phyloP scores from a whole-genome alignment of 2,888 invertebrate species.

The Cartodere bifasciata region DNA sequence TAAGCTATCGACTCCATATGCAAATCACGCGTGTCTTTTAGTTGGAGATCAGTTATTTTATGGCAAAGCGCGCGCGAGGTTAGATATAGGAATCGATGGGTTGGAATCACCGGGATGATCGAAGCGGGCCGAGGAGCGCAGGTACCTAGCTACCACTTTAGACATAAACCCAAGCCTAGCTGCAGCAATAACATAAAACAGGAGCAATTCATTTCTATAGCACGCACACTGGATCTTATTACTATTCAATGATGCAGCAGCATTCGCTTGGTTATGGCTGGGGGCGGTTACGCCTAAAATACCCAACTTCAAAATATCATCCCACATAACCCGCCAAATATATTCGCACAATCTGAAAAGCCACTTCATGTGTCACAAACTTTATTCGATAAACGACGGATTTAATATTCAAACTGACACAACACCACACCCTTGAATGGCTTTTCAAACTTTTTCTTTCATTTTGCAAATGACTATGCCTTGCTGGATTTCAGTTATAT shows the following conservation, averaged over 20 bases:
- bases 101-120: constrained; percentile 16
- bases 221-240: constrained; percentile 35
- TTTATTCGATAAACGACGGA: too few species aligned
- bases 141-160: constrained; percentile 25
- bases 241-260: constrained; percentile 37
- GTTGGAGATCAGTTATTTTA: constrained; percentile 33
- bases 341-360: too few species aligned
- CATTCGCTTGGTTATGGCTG: constrained; percentile 28
- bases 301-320: too few species aligned
- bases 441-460: too few species aligned
- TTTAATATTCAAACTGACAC: too few species aligned
- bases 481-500: too few species aligned
- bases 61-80: constrained; percentile 23
- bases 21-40: constrained; percentile 35
- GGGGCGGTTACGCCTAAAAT: constrained; percentile 8
- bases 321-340: too few species aligned
- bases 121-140: constrained; percentile 18
- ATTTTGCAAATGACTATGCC: too few species aligned
- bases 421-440: too few species aligned
- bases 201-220: constrained; percentile 32
- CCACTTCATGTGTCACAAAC: too few species aligned
- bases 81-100: constrained; percentile 23
- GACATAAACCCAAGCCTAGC: too few species aligned
- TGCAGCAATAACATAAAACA: constrained; percentile 31
- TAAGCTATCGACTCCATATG: constrained; percentile 33